These are phyloP conservation scores for Bibio marci DNA, from an alignment of 2,888 invertebrate genomes.

Conservation along the genomic window DNA sequence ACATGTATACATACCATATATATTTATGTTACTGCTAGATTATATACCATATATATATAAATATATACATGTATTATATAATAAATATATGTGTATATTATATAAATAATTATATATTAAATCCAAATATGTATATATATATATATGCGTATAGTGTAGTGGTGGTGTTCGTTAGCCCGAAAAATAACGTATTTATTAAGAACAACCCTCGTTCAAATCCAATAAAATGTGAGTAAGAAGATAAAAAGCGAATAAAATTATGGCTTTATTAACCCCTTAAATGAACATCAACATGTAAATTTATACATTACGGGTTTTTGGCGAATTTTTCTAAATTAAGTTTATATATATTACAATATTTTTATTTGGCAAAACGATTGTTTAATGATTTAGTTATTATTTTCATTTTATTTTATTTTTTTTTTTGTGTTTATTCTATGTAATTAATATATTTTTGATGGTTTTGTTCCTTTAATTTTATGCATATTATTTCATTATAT, in stretches of 20 bases:
- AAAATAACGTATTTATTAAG: conserved; percentile 5
- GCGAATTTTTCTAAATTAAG: conserved; percentile 5
- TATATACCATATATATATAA: too few relatives aligned
- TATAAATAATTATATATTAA: too few relatives aligned
- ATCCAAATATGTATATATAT: neutral
- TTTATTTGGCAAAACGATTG: neutral
- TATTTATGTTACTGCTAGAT: too few relatives aligned
- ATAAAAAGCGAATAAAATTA: conserved; percentile 6
- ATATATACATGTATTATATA: too few relatives aligned
- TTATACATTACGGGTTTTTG: conserved; percentile 5
- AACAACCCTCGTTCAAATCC: conserved; percentile 5
- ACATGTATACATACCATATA: too few relatives aligned
- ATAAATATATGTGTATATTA: too few relatives aligned
- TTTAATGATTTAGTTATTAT: neutral
- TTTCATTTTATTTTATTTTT: too few relatives aligned
- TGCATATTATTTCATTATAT: too few relatives aligned
- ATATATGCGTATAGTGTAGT: neutral
- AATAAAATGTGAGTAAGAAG: conserved; percentile 5
- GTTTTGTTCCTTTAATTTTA: too few relatives aligned
- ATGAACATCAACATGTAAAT: conserved; percentile 6
- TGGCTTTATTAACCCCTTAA: conserved; percentile 7
- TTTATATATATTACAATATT: neutral
- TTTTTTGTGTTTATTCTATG: too few relatives aligned
- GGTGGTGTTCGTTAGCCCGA: conserved; percentile 3
- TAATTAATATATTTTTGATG: too few relatives aligned